phyloP scores from a whole-genome alignment of 2,113 vertebrate species.

The Pterophyllum scalare region DNA sequence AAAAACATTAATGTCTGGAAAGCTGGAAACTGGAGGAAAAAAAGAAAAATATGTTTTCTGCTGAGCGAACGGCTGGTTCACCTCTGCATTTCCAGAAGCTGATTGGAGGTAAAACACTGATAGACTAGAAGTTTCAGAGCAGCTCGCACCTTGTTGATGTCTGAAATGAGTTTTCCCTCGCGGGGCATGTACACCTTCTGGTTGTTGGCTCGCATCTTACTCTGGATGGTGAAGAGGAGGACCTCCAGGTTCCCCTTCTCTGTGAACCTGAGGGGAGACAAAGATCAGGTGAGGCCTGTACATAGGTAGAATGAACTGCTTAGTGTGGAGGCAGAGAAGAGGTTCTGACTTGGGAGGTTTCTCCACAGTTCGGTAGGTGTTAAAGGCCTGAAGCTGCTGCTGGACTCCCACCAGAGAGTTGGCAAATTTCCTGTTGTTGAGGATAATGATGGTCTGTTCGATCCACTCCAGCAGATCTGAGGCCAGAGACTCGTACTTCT shows the following conservation, averaged over 20 bases:
- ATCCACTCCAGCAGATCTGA: slow-evolving; percentile 98
- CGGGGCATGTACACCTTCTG: slow-evolving; percentile 98
- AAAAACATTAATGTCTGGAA: neutral
- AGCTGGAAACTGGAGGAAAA: no score
- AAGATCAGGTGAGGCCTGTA: neutral
- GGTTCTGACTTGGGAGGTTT: slow-evolving; percentile 84
- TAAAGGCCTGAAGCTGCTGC: slow-evolving; percentile 97
- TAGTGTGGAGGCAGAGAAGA: neutral
- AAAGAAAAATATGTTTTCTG: neutral
- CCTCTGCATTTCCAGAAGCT: neutral
- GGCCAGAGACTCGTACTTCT: slow-evolving; percentile 95
- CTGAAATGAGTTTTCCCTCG: slow-evolving; percentile 97
- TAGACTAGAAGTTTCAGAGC: neutral
- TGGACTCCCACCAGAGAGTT: slow-evolving; percentile 95
- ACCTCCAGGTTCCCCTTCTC: slow-evolving; percentile 98
- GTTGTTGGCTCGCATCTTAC: slow-evolving; percentile 98
- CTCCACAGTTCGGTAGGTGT: slow-evolving; percentile 96
- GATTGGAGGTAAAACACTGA: neutral
- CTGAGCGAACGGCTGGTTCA: neutral
- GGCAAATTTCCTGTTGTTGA: slow-evolving; percentile 98
- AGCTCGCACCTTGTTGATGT: slow-evolving; percentile 93
- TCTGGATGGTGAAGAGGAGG: slow-evolving; percentile 97
- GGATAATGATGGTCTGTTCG: slow-evolving; percentile 97
- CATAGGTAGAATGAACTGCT: neutral
- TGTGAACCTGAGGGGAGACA: slow-evolving; percentile 85